Conservation (phyloP, 2,113 vertebrate genomes). For the Saguinus midas region DNA sequence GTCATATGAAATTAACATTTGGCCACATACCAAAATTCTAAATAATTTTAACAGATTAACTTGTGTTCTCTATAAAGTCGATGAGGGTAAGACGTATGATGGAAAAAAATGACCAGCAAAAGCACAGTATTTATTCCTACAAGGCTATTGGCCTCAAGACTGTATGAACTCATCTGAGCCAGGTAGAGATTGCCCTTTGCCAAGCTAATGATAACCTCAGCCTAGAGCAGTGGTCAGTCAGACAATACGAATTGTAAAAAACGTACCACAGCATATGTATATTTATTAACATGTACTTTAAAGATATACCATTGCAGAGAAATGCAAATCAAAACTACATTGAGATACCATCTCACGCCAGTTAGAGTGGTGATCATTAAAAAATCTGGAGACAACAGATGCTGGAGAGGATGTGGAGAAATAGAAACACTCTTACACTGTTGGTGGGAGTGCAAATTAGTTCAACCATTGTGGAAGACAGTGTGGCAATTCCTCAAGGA, state of each 20-base stretch:
- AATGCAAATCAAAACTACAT: no score
- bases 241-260: background rate
- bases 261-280: background rate
- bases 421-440: no score
- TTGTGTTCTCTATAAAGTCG: background rate
- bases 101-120: background rate
- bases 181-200: background rate
- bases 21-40: background rate
- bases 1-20: background rate
- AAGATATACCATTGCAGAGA: background rate
- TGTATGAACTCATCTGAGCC: background rate
- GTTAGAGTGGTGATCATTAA: no score
- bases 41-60: background rate
- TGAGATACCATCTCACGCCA: no score
- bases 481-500: no score
- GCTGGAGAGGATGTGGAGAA: no score
- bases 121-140: background rate
- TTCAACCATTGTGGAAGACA: no score
- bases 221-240: background rate
- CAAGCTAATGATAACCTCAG: background rate
- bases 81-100: background rate
- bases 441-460: no score
- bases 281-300: background rate
- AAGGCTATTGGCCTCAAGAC: background rate
- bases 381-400: no score